Evolutionary conservation across 2,113 vertebrate genomes (phyloP), one percentile per base, ranked within the genome.

Genomic region (Salvelinus alpinus): DNA sequence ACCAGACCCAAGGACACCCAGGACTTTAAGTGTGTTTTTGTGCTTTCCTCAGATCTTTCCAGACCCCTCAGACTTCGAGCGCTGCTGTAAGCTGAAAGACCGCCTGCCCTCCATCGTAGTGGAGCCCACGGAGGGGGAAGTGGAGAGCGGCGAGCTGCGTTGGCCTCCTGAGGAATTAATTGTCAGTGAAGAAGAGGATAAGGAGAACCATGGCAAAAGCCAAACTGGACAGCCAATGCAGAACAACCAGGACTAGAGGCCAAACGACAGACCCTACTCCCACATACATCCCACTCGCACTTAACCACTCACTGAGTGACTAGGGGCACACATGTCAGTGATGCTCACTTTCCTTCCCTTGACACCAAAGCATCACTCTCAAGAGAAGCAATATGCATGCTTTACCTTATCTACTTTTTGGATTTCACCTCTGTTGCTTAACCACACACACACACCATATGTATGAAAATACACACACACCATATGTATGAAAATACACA

Each of bases 91-190:
- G 74, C 95, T 98, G 84, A 99, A 99, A 90, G 97, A 99, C 89
- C 95, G 97, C 0, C 95, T 99, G 70, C 97, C 98, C 3, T 99
- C 97, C 67, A 99, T 99, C 0, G 97, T 99, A 85, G 97, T 99
- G 76, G 97, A 99, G 80, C 96, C 96, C 0, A 99, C 96, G 0
- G 98, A 99, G 74, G 97, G 97, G 0, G 97, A 99, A 0, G 97
- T 99, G 72, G 98, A 99, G 88, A 99, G 97, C 0, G 98, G 97
- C 1, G 97, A 99, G 92, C 95, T 99, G 57, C 95, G 97, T 88
- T 99, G 98, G 97, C 98, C 97, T 0, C 98, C 97, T 0, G 97
- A 99, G 74, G 98, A 99, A 85, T 96, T 97, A 84, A 87, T 98
- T 0, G 95, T 98, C 83, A 96, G 95, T 72, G 95, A 96, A 59